phyloP scores from a whole-genome alignment of 2,888 invertebrate species.

The Pseudoips prasinana region DNA sequence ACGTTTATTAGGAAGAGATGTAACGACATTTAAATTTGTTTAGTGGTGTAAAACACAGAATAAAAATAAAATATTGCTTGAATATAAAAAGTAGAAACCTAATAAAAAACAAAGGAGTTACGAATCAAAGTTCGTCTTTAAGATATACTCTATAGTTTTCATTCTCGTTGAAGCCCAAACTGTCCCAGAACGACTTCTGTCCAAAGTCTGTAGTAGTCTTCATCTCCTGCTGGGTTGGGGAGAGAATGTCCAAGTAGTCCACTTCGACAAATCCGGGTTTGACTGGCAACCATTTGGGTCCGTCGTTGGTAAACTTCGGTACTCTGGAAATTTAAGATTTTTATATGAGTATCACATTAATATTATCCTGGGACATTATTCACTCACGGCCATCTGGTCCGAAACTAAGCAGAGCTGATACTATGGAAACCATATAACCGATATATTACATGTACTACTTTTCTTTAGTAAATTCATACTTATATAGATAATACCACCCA shows the following conservation, averaged over 20 bases:
- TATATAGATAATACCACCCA: too few relatives aligned
- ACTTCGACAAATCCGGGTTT: slow-evolving; percentile 63
- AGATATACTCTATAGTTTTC: slow-evolving; percentile 58
- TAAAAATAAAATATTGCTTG: too few relatives aligned
- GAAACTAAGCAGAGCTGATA: too few relatives aligned
- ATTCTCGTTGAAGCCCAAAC: slow-evolving; percentile 82
- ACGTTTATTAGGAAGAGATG: too few relatives aligned
- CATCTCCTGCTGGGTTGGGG: slow-evolving; percentile 68
- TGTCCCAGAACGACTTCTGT: slow-evolving; percentile 83
- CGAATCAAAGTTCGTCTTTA: slow-evolving; percentile 67
- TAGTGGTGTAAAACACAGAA: too few relatives aligned
- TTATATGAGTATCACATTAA: too few relatives aligned
- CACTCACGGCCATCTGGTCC: too few relatives aligned
- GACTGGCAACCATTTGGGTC: slow-evolving; percentile 72
- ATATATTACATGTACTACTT: too few relatives aligned
- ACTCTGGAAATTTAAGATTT: slow-evolving; percentile 55
- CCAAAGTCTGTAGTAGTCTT: slow-evolving; percentile 74
- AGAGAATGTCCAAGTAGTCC: slow-evolving; percentile 76
- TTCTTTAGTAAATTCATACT: too few relatives aligned
- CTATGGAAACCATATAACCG: too few relatives aligned
- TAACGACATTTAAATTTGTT: too few relatives aligned
- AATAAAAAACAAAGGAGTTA: neutral
- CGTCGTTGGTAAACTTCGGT: slow-evolving; percentile 53
- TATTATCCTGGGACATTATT: too few relatives aligned
- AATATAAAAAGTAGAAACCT: neutral